Conservation (phyloP, 1,140 invertebrate species). For the Harpegnathos saltator region DNA sequence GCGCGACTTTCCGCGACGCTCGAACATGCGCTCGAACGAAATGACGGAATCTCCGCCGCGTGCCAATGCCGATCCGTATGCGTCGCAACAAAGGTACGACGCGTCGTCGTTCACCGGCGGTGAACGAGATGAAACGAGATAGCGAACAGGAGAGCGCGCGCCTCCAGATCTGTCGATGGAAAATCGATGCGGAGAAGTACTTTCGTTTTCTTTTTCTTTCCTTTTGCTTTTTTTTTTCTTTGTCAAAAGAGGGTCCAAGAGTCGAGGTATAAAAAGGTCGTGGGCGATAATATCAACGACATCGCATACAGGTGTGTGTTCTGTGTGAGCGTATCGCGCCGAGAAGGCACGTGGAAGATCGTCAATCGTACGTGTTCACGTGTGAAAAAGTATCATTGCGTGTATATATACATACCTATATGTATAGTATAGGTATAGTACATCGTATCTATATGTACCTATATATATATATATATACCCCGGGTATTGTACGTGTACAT, state of each 20-base stretch:
- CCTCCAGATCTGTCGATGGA: slow-evolving; percentile 56
- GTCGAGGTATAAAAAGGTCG: slow-evolving; percentile 72
- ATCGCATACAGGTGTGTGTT: slow-evolving; percentile 50
- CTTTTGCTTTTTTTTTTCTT: too few species aligned
- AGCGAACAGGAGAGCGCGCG: background rate
- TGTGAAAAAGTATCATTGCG: slow-evolving; percentile 43
- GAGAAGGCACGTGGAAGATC: slow-evolving; percentile 69
- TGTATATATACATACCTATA: slow-evolving; percentile 19
- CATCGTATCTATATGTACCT: slow-evolving; percentile 14
- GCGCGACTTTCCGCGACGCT: too few species aligned
- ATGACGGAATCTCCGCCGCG: too few species aligned
- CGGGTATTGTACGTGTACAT: slow-evolving; percentile 26
- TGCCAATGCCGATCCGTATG: too few species aligned
- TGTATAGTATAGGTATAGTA: slow-evolving; percentile 2
- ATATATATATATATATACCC: background rate
- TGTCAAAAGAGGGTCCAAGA: slow-evolving; percentile 46
- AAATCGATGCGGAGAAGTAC: slow-evolving; percentile 46
- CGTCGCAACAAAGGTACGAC: background rate
- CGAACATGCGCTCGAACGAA: too few species aligned
- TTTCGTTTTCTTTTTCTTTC: too few species aligned
- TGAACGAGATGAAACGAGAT: background rate
- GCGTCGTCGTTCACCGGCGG: background rate
- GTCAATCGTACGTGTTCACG: slow-evolving; percentile 65
- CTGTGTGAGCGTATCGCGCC: slow-evolving; percentile 59
- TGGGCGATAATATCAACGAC: slow-evolving; percentile 62